Base-by-base conservation (phyloP, 1,140 invertebrate genomes). In the Eupristina koningsbergeri region DNA sequence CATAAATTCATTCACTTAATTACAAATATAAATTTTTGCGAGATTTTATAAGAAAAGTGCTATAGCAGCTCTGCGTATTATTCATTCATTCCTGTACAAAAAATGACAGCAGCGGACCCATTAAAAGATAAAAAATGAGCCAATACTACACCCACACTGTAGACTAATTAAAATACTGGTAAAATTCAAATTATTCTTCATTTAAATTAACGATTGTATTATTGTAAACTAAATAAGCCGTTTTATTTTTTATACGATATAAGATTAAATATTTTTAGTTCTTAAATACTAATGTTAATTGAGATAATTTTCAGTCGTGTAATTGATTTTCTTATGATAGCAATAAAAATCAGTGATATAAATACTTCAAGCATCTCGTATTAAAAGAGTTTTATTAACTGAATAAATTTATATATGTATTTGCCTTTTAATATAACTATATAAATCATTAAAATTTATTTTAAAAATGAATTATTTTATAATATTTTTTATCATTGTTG, bases 1-100 rank as follows among this genome's bases (percentile, higher is more conserved):
- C 36, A 71, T 71, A 71, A 41, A 71, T 71, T 41, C 7, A 71
- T 71, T 26, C 9, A 36, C 36, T 71, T 71, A 71, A 71, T 71
- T n/a, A 31, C 36, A 17, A 71, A 36, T 15, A n/a, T 13, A 39
- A 71, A 71, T 39, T 71, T 71, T 41, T 22, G 11, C 26, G 19
- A 7, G 39, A 71, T 6, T n/a, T 71, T 41, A 71, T 71, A 67
- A 29, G 36, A 67, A 58, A 5, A 36, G 11, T 36, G 19, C 19
- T 19, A 22, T 39, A 19, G 1, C 9, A n/a, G 19, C 22, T n/a
- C 11, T 13, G 19, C 11, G 36, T 22, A 22, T n/a, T 41, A 41
- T 71, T 71, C 67, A 71, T 71, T 71, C 29, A n/a, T 71, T 41
- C 22, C 22, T n/a, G 29, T 71, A n/a, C 34, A 19, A 41, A n/a